Evolutionary conservation across 2,888 invertebrate genomes (phyloP), one percentile per base, ranked within the genome.

Genomic region (Diarsia brunnea): DNA sequence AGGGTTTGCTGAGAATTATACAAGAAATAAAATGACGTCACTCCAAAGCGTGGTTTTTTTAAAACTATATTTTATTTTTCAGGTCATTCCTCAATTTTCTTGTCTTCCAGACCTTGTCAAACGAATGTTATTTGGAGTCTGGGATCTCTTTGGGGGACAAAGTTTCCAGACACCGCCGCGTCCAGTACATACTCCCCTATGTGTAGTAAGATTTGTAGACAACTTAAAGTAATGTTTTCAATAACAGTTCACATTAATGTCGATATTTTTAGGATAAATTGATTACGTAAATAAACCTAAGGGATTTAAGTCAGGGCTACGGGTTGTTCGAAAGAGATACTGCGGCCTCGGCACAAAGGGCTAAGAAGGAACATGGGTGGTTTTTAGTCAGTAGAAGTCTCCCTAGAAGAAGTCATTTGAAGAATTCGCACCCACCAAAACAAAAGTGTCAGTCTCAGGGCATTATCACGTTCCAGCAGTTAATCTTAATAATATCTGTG

Each of bases 161-260:
- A 16, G 24, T 73, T 61, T 49, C 19, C 38, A 73, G 73, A 61
- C 65, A 16, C 8, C 0, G 31, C 45, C 58, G 58, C 4, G 21
- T 65, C 47, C 7, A 27, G 1, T 5, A 11, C 8, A 21, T 55
- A 71, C 66, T 78, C 66, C 47, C 60, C n/a, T 31, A 78, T 61
- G 65, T 16, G 24, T 19, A 8, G 47, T 21, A 24, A 24, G 19
- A 45, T 58, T 65, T 69, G n/a, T 51, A 12, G 27, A 49, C 31
- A 55, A 27, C 49, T 27, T 27, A n/a, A 24, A 47, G 53, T 47
- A 53, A 47, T 47, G 16, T 53, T 65, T 60, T 68, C 43, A 21
- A 27, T 53, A 47, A 11, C 53, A 63, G 51, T 63, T 27, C 12
- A 47, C 12, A 47, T 69, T 45, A 11, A n/a, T 16, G 21, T 49